Evolutionary conservation across 53 echinoderm and acorn worm species (phyloP), one percentile per base, ranked within the genome.

Genomic region (Henricia sp.): DNA sequence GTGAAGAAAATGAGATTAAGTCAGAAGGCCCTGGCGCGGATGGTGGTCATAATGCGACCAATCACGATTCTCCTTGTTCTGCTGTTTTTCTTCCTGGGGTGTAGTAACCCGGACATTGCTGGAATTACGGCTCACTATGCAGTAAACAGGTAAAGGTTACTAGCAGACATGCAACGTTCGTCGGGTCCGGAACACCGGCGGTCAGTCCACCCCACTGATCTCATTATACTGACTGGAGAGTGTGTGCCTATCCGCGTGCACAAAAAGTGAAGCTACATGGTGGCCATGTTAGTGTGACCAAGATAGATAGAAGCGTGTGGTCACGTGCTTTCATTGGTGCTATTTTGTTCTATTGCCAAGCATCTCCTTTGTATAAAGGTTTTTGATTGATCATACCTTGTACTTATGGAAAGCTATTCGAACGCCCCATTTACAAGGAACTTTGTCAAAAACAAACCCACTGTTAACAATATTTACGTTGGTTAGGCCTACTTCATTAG

Each of bases 31-130:
- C 16, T 87, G 60, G 88, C 67, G 33, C 60, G 72, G 29, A 93
- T 95, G 93, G 52, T 89, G 14, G 69, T 91, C 43, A 51, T 51
- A 10, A 67, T 91, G 32, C 27, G 69, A 16, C 35, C 83, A 0
- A 36, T 84, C 26, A 39, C 52, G 30, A 63, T 86, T 16, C 23
- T 91, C 25, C 36, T 93, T 2, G 52, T 38, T 24, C 80, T 86
- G 4, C 55, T 74, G 5, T 32, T 74, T 14, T 80, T 90, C 50
- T 67, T 85, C 72, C 71, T 95, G 29, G 91, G 93, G 1, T 95
- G 95, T 57, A 57, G 84, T 5, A 95, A 93, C 34, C 58, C 26
- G 4, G 25, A 36, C 33, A 91, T 95, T n/a, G 93, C 95, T 30
- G 93, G 95, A 4, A 55, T 95, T 2, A 89, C 84, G 10, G 42